Conservation (phyloP, 2,113 vertebrate genomes). For the Heterocephalus glaber region DNA sequence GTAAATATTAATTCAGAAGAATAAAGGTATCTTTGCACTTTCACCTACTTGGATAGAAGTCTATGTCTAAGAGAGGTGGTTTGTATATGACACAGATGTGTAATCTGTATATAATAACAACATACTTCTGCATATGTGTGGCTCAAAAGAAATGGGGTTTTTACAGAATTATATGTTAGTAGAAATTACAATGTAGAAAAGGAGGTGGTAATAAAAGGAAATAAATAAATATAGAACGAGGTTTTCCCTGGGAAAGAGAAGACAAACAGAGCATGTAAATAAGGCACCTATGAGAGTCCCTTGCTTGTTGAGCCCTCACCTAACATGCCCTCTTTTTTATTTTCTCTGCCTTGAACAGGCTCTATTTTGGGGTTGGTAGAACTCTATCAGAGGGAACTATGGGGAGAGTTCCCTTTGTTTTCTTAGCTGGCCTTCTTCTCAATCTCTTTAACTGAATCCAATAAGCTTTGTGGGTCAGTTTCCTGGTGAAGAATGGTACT, state of each 20-base stretch:
- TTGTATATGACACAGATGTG: not conserved
- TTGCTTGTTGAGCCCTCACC: slow-evolving; percentile 56
- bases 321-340: slow-evolving; percentile 48
- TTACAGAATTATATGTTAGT: not conserved
- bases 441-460: slow-evolving; percentile 71
- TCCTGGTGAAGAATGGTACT: slow-evolving; percentile 64
- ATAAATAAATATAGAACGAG: not conserved
- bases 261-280: slow-evolving; percentile 69
- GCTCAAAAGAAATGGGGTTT: slow-evolving; percentile 23
- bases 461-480: slow-evolving; percentile 42
- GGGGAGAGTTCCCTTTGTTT: slow-evolving; percentile 55
- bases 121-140: slow-evolving; percentile 22
- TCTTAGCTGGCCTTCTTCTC: slow-evolving; percentile 66
- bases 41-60: not conserved
- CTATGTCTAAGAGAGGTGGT: slow-evolving; percentile 47
- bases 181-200: slow-evolving; percentile 45
- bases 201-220: not conserved
- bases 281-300: slow-evolving; percentile 74
- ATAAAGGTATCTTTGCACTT: not conserved
- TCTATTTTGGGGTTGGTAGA: slow-evolving; percentile 60
- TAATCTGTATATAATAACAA: not conserved
- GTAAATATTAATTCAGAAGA: slow-evolving; percentile 26
- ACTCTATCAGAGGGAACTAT: slow-evolving; percentile 71
- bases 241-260: slow-evolving; percentile 54
- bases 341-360: slow-evolving; percentile 65